Percentiles rank a stretch among this genome's conserved stretches.
phyloP scores from a whole-genome alignment of 2,888 invertebrate genomes.

The Melieria crassipennis region DNA sequence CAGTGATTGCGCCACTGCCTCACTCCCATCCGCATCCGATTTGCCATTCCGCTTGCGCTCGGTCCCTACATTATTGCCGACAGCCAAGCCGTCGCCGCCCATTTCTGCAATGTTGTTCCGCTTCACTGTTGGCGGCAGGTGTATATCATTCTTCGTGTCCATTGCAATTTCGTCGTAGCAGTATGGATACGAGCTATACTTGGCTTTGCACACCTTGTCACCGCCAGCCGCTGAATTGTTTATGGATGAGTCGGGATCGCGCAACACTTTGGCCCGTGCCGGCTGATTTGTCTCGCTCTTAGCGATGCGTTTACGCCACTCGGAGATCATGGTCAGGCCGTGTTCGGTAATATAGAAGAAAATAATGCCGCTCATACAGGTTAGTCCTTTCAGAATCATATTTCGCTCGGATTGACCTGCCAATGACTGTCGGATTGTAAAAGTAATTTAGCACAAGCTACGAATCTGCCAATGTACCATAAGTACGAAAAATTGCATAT shows the following conservation, averaged over 20 bases:
- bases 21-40: constrained; percentile 45
- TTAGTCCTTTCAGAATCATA: constrained; percentile 87
- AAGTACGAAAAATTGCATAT: not conserved
- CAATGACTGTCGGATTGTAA: constrained; percentile 49
- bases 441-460: not conserved
- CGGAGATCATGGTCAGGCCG: constrained; percentile 79
- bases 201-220: constrained; percentile 82
- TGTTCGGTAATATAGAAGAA: constrained; percentile 92
- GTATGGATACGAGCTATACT: constrained; percentile 88
- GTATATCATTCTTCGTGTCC: constrained; percentile 74
- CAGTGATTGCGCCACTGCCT: constrained; percentile 59
- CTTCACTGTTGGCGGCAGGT: constrained; percentile 49
- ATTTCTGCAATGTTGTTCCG: constrained; percentile 18
- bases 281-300: constrained; percentile 74
- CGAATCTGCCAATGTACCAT: not conserved
- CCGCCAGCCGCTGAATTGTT: constrained; percentile 63
- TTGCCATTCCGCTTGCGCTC: constrained; percentile 40
- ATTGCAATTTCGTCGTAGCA: constrained; percentile 87
- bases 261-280: constrained; percentile 73
- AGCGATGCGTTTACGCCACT: constrained; percentile 81
- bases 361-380: constrained; percentile 77
- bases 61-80: constrained; percentile 22
- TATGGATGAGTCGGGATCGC: constrained; percentile 69
- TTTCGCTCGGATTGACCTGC: constrained; percentile 68
- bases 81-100: constrained; percentile 23